phyloP scores from a whole-genome alignment of 2,888 invertebrate species.

The Sarcophaga subvicina region DNA sequence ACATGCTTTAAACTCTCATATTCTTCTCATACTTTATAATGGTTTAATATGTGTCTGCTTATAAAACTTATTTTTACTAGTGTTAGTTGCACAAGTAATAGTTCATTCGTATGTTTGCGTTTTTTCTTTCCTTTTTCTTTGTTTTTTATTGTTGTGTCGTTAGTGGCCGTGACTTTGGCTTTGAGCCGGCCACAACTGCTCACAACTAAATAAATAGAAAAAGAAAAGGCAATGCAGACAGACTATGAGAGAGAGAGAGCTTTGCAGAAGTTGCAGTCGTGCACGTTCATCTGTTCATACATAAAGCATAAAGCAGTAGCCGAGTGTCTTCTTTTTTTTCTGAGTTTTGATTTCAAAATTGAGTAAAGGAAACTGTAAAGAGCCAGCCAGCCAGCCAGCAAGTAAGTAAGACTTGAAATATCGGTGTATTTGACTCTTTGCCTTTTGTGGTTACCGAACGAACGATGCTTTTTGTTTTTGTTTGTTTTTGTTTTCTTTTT shows the following conservation, averaged over 20 bases:
- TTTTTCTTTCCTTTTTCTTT: conserved; percentile 11
- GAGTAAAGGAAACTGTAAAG: too few relatives aligned
- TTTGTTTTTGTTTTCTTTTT: conserved; percentile 26
- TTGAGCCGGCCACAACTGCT: conserved; percentile 39
- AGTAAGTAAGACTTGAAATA: conserved; percentile 10
- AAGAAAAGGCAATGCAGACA: not conserved
- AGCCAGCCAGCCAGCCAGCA: not conserved
- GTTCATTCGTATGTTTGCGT: not conserved
- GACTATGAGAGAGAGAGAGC: not conserved
- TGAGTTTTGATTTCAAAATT: too few relatives aligned
- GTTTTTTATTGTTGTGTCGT: conserved; percentile 5
- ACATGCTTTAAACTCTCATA: conserved; percentile 16
- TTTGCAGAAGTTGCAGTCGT: conserved; percentile 7
- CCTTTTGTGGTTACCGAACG: conserved; percentile 60
- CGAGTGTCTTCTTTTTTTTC: too few relatives aligned
- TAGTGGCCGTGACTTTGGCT: conserved; percentile 56
- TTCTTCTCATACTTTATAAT: too few relatives aligned
- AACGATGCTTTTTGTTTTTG: conserved; percentile 47
- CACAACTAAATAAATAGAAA: not conserved
- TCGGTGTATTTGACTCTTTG: conserved; percentile 59
- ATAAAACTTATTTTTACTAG: too few relatives aligned
- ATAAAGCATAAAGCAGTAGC: too few relatives aligned
- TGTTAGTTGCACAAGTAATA: too few relatives aligned
- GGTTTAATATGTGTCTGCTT: too few relatives aligned
- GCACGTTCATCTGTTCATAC: not conserved